Evolutionary conservation across 2,888 invertebrate species (phyloP).

Genomic region (Tyria jacobaeae): DNA sequence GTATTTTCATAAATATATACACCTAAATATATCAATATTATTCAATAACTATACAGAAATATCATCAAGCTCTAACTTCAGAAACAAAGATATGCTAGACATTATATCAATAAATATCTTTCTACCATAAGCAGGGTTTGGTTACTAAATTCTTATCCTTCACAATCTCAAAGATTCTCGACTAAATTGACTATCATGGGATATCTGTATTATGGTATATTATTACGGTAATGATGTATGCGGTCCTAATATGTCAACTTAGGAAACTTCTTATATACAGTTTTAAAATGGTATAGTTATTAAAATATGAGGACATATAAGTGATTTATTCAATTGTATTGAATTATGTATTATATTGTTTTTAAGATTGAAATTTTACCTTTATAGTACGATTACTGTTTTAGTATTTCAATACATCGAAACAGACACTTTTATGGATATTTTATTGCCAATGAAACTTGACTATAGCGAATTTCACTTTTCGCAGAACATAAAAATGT

Average conservation of each 20-base stretch:
- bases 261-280: no score
- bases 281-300: no score
- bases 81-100: not conserved
- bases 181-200: not conserved
- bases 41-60: not conserved
- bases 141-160: not conserved
- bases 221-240: not conserved
- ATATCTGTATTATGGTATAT: not conserved
- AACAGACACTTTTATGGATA: conserved; percentile 37
- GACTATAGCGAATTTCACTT: conserved; percentile 37
- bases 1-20: no score
- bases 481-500: conserved; percentile 39
- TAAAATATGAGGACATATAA: no score
- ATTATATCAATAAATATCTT: no score
- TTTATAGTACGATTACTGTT: conserved; percentile 40
- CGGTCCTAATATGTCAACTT: not conserved
- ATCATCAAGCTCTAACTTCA: not conserved
- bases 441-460: conserved; percentile 47
- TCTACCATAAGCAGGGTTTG: not conserved
- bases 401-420: conserved; percentile 48
- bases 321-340: no score
- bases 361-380: conserved; percentile 50
- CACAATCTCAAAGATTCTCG: not conserved
- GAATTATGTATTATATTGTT: no score
- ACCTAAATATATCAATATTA: no score